Evolutionary conservation across 2,888 invertebrate genomes (phyloP).

Genomic region (Drosophila barbarae): DNA sequence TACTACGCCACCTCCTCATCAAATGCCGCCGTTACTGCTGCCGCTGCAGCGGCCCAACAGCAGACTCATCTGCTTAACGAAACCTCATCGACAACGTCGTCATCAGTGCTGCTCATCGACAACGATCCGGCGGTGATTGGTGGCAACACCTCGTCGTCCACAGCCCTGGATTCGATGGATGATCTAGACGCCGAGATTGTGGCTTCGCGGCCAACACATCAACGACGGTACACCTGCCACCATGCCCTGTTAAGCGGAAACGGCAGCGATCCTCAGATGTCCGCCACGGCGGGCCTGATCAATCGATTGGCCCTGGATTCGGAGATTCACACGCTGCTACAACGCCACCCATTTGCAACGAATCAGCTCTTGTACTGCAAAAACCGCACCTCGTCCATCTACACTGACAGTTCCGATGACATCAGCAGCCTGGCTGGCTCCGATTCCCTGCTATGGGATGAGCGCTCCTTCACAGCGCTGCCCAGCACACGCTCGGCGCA

Average conservation of each 20-base stretch:
- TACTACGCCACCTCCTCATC: slow-evolving; percentile 70
- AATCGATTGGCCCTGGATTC: slow-evolving; percentile 80
- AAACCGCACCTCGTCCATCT: slow-evolving; percentile 88
- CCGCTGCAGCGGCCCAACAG: slow-evolving; percentile 52
- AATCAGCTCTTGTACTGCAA: slow-evolving; percentile 82
- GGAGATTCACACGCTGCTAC: slow-evolving; percentile 80
- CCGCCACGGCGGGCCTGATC: slow-evolving; percentile 80
- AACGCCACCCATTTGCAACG: slow-evolving; percentile 80
- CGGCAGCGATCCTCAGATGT: slow-evolving; percentile 70
- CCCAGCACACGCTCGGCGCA: slow-evolving; percentile 83
- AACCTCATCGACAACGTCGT: slow-evolving; percentile 80
- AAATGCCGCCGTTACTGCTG: slow-evolving; percentile 56
- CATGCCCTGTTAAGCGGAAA: slow-evolving; percentile 77
- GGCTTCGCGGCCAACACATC: slow-evolving; percentile 62
- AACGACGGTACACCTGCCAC: slow-evolving; percentile 77
- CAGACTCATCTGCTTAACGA: slow-evolving; percentile 73
- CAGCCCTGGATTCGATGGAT: slow-evolving; percentile 82
- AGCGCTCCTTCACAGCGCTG: slow-evolving; percentile 82
- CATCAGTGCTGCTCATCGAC: slow-evolving; percentile 81
- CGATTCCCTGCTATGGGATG: slow-evolving; percentile 86
- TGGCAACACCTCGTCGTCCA: slow-evolving; percentile 70
- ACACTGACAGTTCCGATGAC: slow-evolving; percentile 93
- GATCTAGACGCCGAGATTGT: slow-evolving; percentile 81
- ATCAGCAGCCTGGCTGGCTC: slow-evolving; percentile 90
- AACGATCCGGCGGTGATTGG: slow-evolving; percentile 81